phyloP scores from a whole-genome alignment of 2,888 invertebrate genomes.

The Cristatella mucedo region DNA sequence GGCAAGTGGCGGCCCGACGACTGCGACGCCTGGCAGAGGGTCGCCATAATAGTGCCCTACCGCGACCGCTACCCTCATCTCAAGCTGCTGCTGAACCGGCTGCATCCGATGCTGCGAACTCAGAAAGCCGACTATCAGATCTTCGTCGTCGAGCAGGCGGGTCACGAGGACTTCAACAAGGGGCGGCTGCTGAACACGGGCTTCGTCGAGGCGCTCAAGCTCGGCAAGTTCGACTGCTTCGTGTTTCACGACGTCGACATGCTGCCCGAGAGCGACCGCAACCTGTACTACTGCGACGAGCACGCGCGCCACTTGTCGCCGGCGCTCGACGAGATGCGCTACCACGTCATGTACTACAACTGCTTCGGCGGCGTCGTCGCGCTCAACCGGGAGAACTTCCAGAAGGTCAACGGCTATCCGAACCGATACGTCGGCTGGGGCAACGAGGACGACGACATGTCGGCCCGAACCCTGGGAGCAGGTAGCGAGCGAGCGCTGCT shows the following conservation, averaged over 20 bases:
- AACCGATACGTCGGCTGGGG: constrained; percentile 41
- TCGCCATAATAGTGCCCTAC: constrained; percentile 28
- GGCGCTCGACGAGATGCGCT: constrained; percentile 39
- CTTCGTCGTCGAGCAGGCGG: constrained; percentile 29
- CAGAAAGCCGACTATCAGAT: constrained; percentile 24
- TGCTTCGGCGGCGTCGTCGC: constrained; percentile 40
- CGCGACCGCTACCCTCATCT: constrained; percentile 23
- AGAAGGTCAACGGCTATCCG: constrained; percentile 42
- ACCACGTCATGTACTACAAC: constrained; percentile 41
- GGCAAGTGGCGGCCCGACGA: constrained; percentile 21
- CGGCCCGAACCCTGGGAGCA: constrained; percentile 18
- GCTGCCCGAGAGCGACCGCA: constrained; percentile 39
- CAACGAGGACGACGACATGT: constrained; percentile 33
- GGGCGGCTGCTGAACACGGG: constrained; percentile 31
- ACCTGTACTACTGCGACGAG: constrained; percentile 37
- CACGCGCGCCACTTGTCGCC: constrained; percentile 38
- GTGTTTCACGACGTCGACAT: constrained; percentile 37
- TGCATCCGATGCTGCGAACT: constrained; percentile 24
- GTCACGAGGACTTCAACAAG: constrained; percentile 25
- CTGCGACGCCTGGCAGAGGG: constrained; percentile 23
- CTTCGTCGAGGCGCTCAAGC: constrained; percentile 23
- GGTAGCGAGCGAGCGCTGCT: no score
- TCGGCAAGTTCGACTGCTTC: constrained; percentile 7
- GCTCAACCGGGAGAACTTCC: constrained; percentile 34
- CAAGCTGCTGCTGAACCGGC: constrained; percentile 18